Evolutionary conservation across 2,113 vertebrate genomes (phyloP).

Genomic region (Regulus satrapa): DNA sequence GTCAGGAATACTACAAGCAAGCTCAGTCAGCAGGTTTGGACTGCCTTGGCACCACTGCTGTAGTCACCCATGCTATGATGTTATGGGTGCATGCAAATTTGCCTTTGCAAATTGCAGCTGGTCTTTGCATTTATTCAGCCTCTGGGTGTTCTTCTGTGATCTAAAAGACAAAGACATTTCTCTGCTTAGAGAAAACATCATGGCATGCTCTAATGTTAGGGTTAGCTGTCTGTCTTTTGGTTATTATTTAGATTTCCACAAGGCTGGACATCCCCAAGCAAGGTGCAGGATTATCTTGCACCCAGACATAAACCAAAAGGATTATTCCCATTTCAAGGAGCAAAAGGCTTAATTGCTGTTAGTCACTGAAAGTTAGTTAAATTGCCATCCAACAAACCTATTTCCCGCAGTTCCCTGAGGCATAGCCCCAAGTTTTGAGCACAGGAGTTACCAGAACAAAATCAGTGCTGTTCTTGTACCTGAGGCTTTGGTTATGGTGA

Average conservation of each 20-base stretch:
- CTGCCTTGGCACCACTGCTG: not conserved
- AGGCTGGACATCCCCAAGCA: not conserved
- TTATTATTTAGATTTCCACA: not conserved
- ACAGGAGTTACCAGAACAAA: not conserved
- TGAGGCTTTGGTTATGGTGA: not conserved
- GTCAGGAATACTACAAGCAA: not conserved
- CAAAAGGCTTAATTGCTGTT: not conserved
- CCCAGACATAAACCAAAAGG: not conserved
- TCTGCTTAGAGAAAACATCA: not conserved
- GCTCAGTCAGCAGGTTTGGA: not conserved
- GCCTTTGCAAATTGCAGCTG: not conserved
- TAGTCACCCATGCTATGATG: fast-evolving
- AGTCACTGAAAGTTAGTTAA: not conserved
- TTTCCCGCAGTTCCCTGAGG: not conserved
- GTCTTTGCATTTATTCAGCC: not conserved
- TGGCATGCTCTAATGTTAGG: not conserved
- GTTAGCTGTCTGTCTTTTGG: not conserved
- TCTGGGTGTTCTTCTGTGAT: not conserved
- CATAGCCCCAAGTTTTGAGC: not conserved
- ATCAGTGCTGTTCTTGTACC: not conserved
- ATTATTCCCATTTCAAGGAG: not conserved
- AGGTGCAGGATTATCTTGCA: not conserved
- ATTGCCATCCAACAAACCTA: not conserved
- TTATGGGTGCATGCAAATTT: not conserved
- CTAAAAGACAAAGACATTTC: not conserved